Evolutionary conservation across 2,113 vertebrate genomes (phyloP).

Genomic region (Amphiprion ocellaris): DNA sequence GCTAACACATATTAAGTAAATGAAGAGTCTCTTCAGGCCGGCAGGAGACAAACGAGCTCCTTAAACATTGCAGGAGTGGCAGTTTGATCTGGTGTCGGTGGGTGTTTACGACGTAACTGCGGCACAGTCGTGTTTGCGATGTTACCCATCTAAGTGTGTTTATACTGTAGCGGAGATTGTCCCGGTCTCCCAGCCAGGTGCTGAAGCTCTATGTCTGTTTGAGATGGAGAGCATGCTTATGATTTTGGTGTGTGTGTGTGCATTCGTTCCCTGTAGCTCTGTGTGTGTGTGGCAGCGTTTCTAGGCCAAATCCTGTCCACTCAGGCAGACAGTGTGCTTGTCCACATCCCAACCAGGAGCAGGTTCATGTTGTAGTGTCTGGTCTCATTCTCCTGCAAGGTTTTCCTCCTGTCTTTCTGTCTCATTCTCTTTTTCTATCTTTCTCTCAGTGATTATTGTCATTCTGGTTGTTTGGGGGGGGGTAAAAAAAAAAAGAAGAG

Average conservation of each 20-base stretch:
- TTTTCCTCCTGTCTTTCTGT: slow-evolving; percentile 55
- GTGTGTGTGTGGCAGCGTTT: slow-evolving; percentile 12
- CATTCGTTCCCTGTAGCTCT: slow-evolving; percentile 22
- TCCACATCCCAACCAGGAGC: slow-evolving; percentile 53
- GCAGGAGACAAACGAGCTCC: slow-evolving; percentile 84
- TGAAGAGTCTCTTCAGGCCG: slow-evolving; percentile 90
- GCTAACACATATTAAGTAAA: slow-evolving; percentile 97
- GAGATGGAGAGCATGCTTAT: slow-evolving; percentile 27
- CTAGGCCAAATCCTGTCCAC: slow-evolving; percentile 39
- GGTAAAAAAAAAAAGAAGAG: slow-evolving; percentile 56
- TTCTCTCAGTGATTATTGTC: slow-evolving; percentile 70
- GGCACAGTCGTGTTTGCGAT: slow-evolving; percentile 83
- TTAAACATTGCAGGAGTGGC: slow-evolving; percentile 90
- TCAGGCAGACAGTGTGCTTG: slow-evolving; percentile 46
- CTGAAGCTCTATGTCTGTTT: slow-evolving; percentile 51
- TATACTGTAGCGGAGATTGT: slow-evolving; percentile 59
- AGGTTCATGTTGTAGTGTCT: slow-evolving; percentile 63
- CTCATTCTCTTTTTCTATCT: slow-evolving; percentile 52
- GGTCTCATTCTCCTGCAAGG: slow-evolving; percentile 58
- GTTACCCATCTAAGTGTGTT: slow-evolving; percentile 71
- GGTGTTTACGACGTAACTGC: slow-evolving; percentile 91
- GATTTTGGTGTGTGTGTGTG: slow-evolving; percentile 30
- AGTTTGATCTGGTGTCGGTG: slow-evolving; percentile 91
- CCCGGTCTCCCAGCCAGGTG: slow-evolving; percentile 52
- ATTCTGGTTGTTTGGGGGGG: slow-evolving; percentile 47